Percentiles rank a stretch among this genome's conserved stretches.
Evolutionary conservation across 2,888 invertebrate genomes (phyloP).

Genomic region (Drosophila nr. perissopoda): DNA sequence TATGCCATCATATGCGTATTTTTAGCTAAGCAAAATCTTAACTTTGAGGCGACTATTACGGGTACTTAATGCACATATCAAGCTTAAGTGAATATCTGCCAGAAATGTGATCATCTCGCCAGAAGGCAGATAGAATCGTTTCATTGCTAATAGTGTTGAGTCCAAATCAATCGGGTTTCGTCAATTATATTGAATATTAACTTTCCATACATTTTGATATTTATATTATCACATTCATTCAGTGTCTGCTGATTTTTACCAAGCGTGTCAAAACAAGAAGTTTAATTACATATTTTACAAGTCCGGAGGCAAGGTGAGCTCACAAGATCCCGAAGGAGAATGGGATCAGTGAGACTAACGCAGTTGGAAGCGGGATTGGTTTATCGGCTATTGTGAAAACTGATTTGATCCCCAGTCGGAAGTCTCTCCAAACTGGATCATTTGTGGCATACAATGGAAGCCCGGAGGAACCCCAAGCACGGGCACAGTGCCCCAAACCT

Average conservation of each 20-base stretch:
- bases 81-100: neutral
- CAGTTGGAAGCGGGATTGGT: too few species aligned
- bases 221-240: neutral
- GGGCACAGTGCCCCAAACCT: too few species aligned
- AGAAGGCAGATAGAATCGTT: neutral
- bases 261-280: neutral
- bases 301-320: neutral
- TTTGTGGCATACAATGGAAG: too few species aligned
- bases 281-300: neutral
- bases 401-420: neutral
- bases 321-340: neutral
- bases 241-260: neutral
- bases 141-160: neutral
- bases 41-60: neutral
- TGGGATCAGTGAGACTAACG: neutral
- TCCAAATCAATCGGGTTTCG: neutral
- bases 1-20: conserved; percentile 69
- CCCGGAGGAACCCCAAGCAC: too few species aligned
- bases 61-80: neutral
- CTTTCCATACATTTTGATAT: neutral
- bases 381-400: too few species aligned
- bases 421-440: neutral
- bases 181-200: neutral
- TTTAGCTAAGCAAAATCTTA: conserved; percentile 52
- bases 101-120: neutral